Base-by-base conservation (phyloP, 2,797 vertebrate genomes). In the Cyclura pinguis region DNA sequence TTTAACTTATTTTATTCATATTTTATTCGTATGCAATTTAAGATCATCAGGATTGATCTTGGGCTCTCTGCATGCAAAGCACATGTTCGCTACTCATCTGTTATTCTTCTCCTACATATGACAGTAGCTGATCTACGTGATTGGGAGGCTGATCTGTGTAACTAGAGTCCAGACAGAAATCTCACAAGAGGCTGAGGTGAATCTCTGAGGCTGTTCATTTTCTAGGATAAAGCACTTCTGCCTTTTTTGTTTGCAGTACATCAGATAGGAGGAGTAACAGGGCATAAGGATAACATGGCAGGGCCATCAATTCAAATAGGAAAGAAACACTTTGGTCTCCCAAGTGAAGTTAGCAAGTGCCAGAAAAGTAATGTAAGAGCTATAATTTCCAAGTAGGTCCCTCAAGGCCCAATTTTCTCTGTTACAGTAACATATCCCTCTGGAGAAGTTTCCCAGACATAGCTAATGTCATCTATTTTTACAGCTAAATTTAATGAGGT, bases 381-480 rank as follows among this genome's bases (percentile, higher is more conserved):
- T 20, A 52, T 62, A 91, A 85, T 32, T 0, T n/a, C 76, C 74
- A 7, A 0, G 0, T 29, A 52, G 76, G 90, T 87, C 62, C 80
- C 77, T 80, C 47, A 42, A 20, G 94, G 90, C 52, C 64, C 24
- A 82, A 52, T 88, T 93, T 90, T 74, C 81, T 72, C 55, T 8
- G 5, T 77, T 88, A 29, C 35, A 74, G n/a, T 35, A 69, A 81
- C 64, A 91, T 78, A 52, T 89, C 88, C 57, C 3, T n/a, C 69
- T 88, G 89, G 87, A 91, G 88, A 74, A 47, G 85, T 91, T 94
- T 57, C 92, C 81, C 62, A 80, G 84, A 88, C 94, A 84, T 38
- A 67, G 85, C 80, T 89, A 67, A 87, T 85, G 84, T 47, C 5
- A 76, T 85, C 88, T 88, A 89, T 93, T 94, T 95, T 92, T 94